Percentiles rank a stretch among this genome's conserved stretches.
Conservation (phyloP, 2,113 vertebrate species). For the Falcunculus frontatus region DNA sequence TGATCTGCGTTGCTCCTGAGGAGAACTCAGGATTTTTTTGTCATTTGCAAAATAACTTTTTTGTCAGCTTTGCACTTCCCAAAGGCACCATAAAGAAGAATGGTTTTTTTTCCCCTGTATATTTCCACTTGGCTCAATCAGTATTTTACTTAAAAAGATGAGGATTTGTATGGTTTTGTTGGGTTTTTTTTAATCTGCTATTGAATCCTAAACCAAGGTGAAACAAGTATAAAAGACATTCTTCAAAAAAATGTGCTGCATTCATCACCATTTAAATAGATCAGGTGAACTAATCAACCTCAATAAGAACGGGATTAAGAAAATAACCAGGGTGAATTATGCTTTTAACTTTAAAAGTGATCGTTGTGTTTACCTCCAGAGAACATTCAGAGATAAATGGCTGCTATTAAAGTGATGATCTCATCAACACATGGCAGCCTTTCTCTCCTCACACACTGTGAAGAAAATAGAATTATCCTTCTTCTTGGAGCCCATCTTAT, state of each 20-base stretch:
- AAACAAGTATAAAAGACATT: not conserved
- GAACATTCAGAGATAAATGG: slow-evolving; percentile 26
- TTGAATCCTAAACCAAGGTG: not conserved
- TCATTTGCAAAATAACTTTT: not conserved
- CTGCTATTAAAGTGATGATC: slow-evolving; percentile 44
- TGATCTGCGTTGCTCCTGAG: not conserved
- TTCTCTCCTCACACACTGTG: not conserved
- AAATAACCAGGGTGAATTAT: not conserved
- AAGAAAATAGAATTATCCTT: slow-evolving; percentile 43
- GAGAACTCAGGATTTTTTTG: not conserved
- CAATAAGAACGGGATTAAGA: not conserved
- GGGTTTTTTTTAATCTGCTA: not conserved
- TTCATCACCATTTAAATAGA: not conserved
- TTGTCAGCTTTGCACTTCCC: not conserved
- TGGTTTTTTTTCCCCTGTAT: not conserved
- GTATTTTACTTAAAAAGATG: not conserved
- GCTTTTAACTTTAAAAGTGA: slow-evolving; percentile 10
- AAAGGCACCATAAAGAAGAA: not conserved
- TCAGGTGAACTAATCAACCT: not conserved
- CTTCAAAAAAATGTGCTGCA: not conserved
- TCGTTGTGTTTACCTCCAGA: slow-evolving; percentile 16
- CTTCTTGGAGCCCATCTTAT: not conserved
- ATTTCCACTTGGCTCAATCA: not conserved
- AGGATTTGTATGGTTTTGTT: not conserved
- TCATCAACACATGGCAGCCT: slow-evolving; percentile 22